phyloP scores from a whole-genome alignment of 2,888 invertebrate species.

The Nipponacmea schrenckii region DNA sequence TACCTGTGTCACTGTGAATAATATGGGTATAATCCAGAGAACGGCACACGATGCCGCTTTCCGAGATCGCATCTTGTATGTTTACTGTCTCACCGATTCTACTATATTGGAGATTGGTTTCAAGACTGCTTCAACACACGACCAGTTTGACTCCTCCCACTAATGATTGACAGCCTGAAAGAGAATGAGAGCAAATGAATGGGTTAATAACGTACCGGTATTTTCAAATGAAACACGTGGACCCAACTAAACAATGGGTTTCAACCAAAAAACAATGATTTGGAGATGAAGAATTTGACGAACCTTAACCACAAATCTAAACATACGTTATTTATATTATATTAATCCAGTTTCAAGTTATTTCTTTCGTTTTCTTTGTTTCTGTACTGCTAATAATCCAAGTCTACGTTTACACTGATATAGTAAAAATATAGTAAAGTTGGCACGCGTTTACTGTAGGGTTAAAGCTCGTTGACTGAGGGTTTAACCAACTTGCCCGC shows the following conservation, averaged over 20 bases:
- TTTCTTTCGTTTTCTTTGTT: no score
- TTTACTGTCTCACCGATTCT: conserved; percentile 39
- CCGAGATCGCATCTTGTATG: conserved; percentile 47
- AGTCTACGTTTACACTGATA: not conserved
- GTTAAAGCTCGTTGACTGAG: conserved; percentile 16
- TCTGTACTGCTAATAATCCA: no score
- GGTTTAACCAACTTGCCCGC: conserved; percentile 6
- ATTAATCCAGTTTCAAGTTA: not conserved
- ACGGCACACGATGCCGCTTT: conserved; percentile 48
- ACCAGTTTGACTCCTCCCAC: conserved; percentile 46
- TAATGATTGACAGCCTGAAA: conserved; percentile 43
- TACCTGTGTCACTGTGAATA: conserved; percentile 49
- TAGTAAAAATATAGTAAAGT: conserved; percentile 1
- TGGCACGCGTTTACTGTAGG: conserved; percentile 21
- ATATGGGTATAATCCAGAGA: conserved; percentile 49
- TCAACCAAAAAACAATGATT: conserved; percentile 11
- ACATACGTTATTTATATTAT: not conserved
- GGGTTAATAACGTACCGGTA: conserved; percentile 16
- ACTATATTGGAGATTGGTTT: conserved; percentile 28
- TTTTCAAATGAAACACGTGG: conserved; percentile 17
- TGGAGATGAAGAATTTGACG: conserved; percentile 9
- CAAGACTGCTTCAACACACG: conserved; percentile 47
- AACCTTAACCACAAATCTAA: conserved; percentile 2
- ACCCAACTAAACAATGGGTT: conserved; percentile 11
- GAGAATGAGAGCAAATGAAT: conserved; percentile 10